phyloP scores from a whole-genome alignment of 2,888 invertebrate species.

The Nipponacmea schrenckii region DNA sequence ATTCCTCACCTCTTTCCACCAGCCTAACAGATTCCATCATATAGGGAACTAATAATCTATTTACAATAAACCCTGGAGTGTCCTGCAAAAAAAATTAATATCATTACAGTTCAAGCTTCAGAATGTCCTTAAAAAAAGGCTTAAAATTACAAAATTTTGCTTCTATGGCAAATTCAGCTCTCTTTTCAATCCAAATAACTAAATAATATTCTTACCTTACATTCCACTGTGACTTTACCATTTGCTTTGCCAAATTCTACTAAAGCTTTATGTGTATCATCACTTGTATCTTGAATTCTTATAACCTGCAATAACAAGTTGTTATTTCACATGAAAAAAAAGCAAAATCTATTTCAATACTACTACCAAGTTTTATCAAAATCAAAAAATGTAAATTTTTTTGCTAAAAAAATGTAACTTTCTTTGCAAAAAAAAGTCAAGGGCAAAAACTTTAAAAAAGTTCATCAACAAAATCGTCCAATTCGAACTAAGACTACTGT shows the following conservation, averaged over 20 bases:
- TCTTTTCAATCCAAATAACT: too few relatives aligned
- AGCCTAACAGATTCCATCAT: constrained; percentile 83
- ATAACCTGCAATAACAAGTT: constrained; percentile 72
- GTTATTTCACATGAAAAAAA: not conserved
- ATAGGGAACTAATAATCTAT: constrained; percentile 86
- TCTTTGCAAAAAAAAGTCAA: not conserved
- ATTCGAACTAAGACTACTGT: too few relatives aligned
- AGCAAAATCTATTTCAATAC: not conserved
- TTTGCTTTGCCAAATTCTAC: constrained; percentile 84
- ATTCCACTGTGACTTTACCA: constrained; percentile 86
- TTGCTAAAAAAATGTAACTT: not conserved
- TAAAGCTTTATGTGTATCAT: constrained; percentile 78
- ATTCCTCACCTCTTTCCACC: constrained; percentile 78
- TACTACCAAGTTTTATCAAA: too few relatives aligned
- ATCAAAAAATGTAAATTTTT: not conserved
- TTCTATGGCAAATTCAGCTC: too few relatives aligned
- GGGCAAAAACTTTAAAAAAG: not conserved
- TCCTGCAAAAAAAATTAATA: constrained; percentile 71
- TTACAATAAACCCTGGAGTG: constrained; percentile 92
- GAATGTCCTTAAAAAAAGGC: too few relatives aligned
- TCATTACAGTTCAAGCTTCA: not conserved
- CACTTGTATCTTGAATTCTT: constrained; percentile 79
- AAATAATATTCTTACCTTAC: constrained; percentile 72
- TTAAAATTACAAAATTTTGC: too few relatives aligned
- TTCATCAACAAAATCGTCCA: not conserved